Conservation (phyloP, 2,797 vertebrate genomes). For the Chrysocyon brachyurus region DNA sequence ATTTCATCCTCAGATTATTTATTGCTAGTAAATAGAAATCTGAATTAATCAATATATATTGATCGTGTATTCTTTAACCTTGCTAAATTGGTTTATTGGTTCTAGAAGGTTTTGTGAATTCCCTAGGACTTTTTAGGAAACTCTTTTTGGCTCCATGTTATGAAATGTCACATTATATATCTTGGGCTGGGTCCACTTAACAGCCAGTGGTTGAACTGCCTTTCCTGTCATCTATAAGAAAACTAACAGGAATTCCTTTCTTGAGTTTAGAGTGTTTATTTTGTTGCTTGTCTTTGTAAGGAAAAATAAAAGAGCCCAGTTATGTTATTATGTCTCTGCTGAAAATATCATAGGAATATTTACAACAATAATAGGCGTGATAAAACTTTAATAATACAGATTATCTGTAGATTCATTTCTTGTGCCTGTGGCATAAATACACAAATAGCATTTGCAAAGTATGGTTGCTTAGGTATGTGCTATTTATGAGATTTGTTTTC, state of each 20-base stretch:
- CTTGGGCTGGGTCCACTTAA: not conserved
- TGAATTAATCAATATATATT: not conserved
- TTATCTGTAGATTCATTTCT: constrained; percentile 57
- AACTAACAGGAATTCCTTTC: constrained; percentile 13
- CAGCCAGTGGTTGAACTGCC: not conserved
- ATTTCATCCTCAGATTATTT: constrained; percentile 6
- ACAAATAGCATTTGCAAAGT: not conserved
- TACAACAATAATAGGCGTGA: constrained; percentile 45
- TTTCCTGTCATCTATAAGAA: not conserved
- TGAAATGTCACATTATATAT: not conserved
- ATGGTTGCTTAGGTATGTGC: not conserved
- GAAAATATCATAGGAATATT: constrained; percentile 46
- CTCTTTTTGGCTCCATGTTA: not conserved
- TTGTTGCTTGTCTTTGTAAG: not conserved
- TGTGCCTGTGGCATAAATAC: constrained; percentile 51
- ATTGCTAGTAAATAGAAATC: not conserved
- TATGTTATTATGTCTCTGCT: not conserved
- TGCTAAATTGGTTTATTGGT: not conserved
- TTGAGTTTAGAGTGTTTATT: not conserved
- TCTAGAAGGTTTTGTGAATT: not conserved
- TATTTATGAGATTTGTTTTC: constrained; percentile 63
- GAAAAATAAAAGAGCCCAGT: not conserved
- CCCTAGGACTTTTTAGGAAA: not conserved
- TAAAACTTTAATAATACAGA: constrained; percentile 59
- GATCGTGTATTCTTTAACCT: not conserved